phyloP scores from a whole-genome alignment of 2,888 invertebrate species.

The Zhuqinia jingwanae region DNA sequence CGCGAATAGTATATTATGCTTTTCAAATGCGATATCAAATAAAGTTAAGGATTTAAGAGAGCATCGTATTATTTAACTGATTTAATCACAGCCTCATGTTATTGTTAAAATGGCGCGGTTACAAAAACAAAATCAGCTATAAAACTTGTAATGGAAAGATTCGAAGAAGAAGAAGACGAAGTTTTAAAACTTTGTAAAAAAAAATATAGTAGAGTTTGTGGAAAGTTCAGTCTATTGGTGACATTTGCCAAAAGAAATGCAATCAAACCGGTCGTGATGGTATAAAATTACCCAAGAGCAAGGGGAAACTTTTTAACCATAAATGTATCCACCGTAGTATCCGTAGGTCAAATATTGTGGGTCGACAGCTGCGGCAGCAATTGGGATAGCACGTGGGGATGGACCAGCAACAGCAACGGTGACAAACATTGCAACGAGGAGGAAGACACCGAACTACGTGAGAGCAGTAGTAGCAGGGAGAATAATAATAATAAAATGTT shows the following conservation, averaged over 20 bases:
- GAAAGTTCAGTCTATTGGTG: slow-evolving; percentile 33
- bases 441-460: slow-evolving; percentile 47
- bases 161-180: slow-evolving; percentile 22
- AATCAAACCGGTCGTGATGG: slow-evolving; percentile 46
- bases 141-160: slow-evolving; percentile 12
- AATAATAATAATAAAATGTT: slow-evolving; percentile 15
- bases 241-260: slow-evolving; percentile 51
- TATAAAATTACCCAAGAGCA: slow-evolving; percentile 20
- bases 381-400: slow-evolving; percentile 49
- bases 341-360: slow-evolving; percentile 55
- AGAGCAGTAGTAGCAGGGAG: background rate
- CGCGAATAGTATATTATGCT: background rate
- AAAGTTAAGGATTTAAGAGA: background rate
- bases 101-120: background rate
- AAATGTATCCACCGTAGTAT: slow-evolving; percentile 45
- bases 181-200: slow-evolving; percentile 16
- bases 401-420: slow-evolving; percentile 50
- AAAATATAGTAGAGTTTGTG: slow-evolving; percentile 20
- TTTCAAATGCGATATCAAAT: background rate
- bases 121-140: slow-evolving; percentile 26
- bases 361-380: slow-evolving; percentile 38
- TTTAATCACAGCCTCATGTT: slow-evolving; percentile 26
- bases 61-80: background rate
- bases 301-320: slow-evolving; percentile 37
- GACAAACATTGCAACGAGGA: slow-evolving; percentile 55